phyloP scores from a whole-genome alignment of 2,797 vertebrate species.

The Melanotaenia nigrans region DNA sequence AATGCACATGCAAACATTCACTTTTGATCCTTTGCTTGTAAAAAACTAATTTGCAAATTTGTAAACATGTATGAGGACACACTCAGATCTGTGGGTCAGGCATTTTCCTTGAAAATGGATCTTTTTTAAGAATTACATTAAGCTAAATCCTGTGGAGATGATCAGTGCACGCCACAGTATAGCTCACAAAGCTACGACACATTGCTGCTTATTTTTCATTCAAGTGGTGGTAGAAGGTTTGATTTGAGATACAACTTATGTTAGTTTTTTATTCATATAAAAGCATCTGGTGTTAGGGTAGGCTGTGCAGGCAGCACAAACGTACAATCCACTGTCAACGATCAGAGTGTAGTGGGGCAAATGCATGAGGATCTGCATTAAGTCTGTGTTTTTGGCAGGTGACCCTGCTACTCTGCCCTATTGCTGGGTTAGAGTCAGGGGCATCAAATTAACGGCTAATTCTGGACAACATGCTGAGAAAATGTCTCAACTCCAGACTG shows the following conservation, averaged over 20 bases:
- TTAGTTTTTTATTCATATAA: conserved; percentile 21
- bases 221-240: background rate
- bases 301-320: conserved; percentile 13
- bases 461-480: conserved; percentile 40
- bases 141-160: background rate
- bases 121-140: background rate
- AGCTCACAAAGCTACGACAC: background rate
- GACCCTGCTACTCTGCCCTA: conserved; percentile 30
- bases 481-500: conserved; percentile 29
- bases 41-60: conserved; percentile 25
- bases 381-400: conserved; percentile 52
- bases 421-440: conserved; percentile 29
- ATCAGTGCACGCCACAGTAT: background rate
- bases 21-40: conserved; percentile 33
- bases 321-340: conserved; percentile 20
- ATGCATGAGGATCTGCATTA: conserved; percentile 28
- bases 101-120: background rate
- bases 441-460: conserved; percentile 40
- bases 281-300: conserved; percentile 49
- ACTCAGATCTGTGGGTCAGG: background rate
- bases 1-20: conserved; percentile 23
- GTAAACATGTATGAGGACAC: conserved; percentile 4
- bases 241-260: conserved; percentile 7
- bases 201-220: conserved; percentile 20
- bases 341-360: conserved; percentile 18